phyloP scores from a whole-genome alignment of 2,888 invertebrate genomes.

The Drosophila vallismaia region DNA sequence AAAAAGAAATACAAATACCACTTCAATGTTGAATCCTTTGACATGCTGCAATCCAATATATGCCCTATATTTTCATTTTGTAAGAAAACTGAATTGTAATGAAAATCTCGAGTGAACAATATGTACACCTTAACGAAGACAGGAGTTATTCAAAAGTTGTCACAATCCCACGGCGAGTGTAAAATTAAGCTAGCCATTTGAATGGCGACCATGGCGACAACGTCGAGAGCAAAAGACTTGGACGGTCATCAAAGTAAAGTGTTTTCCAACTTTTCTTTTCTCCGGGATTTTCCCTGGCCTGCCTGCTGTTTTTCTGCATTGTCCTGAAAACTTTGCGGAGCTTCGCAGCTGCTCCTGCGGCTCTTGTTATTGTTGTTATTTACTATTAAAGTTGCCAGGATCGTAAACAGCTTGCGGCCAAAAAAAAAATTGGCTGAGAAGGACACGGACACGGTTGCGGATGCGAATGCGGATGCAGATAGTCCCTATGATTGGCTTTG shows the following conservation, averaged over 20 bases:
- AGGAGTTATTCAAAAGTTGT: conserved; percentile 42
- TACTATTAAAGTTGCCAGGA: conserved; percentile 70
- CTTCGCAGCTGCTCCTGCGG: conserved; percentile 53
- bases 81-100: not conserved
- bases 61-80: not conserved
- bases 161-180: conserved; percentile 38
- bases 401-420: conserved; percentile 68
- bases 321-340: conserved; percentile 23
- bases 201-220: conserved; percentile 52
- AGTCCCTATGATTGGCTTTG: conserved; percentile 37
- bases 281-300: conserved; percentile 11
- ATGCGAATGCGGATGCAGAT: conserved; percentile 40
- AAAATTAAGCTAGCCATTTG: conserved; percentile 42
- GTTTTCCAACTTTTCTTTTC: conserved; percentile 63
- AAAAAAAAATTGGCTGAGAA: not conserved
- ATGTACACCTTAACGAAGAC: conserved; percentile 23
- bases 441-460: not conserved
- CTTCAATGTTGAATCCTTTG: not conserved
- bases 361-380: conserved; percentile 71
- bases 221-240: conserved; percentile 49
- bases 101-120: conserved; percentile 23
- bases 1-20: not conserved
- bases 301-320: conserved; percentile 11
- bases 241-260: conserved; percentile 69
- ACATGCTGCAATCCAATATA: conserved; percentile 5